Evolutionary conservation across 2,113 vertebrate species (phyloP), one percentile per base, ranked within the genome.

Genomic region (Miniopterus natalensis): DNA sequence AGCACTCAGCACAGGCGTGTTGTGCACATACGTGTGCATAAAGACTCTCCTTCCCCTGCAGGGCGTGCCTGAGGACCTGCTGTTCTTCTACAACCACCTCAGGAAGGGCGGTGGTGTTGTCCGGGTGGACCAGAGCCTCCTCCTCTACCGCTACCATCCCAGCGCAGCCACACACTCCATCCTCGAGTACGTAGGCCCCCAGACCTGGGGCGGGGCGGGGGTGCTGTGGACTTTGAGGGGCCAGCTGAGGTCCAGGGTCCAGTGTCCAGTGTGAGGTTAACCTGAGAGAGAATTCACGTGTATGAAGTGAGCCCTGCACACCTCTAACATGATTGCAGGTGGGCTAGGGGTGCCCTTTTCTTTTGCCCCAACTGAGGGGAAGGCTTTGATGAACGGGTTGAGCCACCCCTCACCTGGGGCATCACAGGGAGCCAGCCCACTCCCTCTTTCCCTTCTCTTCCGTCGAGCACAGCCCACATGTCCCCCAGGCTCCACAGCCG

Each of bases 21-120:
- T 36, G 36, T 36, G 36, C 36, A 36, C 36, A 36, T 36, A 36
- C 36, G 36, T 36, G 36, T 36, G 36, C 36, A 36, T 36, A 36
- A 36, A 36, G 36, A 36, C 36, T 9, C 63, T 18, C 3, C n/a
- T n/a, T 20, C n/a, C 13, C 14, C 86, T 77, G 0, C 96, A 99
- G 99, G 99, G 99, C 2, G 98, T 99, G 74, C 99, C 99, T 0
- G 99, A 99, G 97, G 99, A 99, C 95, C 93, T 99, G 97, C 96
- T 99, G n/a, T 99, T 99, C 97, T 99, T 99, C 98, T 99, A 99
- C 89, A 97, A 99, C 45, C 99, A 99, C 94, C 98, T 99, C 81
- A 98, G 98, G 81, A 98, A 95, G 53, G 99, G 99, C 1, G 99
- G 99, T 0, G 94, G 97, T 12, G 96, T 99, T 31, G 53, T 98